Evolutionary conservation across 2,113 vertebrate species (phyloP).

Genomic region (Etia nguti): DNA sequence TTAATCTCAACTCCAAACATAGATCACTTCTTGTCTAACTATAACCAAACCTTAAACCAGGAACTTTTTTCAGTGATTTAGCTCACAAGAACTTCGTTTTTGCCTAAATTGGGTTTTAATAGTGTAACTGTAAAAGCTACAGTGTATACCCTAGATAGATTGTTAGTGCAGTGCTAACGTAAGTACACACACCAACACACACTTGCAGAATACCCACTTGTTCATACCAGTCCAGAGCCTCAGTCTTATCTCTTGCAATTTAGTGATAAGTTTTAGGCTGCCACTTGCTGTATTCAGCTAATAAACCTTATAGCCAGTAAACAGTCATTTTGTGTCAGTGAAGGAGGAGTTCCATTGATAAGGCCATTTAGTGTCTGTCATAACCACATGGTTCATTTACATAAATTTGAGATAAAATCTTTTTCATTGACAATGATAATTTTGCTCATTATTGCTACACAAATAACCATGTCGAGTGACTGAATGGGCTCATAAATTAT

Average conservation of each 20-base stretch:
- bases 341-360: conserved; percentile 12
- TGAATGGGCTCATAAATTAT: conserved; percentile 43
- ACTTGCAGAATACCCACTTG: not conserved
- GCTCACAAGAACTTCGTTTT: not conserved
- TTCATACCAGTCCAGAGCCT: not conserved
- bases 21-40: not conserved
- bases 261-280: not conserved
- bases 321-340: conserved; percentile 4
- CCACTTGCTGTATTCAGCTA: not conserved
- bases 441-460: conserved; percentile 37
- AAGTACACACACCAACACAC: not conserved
- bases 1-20: not conserved
- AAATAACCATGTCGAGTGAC: conserved; percentile 24
- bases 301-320: conserved; percentile 9
- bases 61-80: not conserved
- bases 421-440: conserved; percentile 43
- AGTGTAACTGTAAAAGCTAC: not conserved
- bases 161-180: not conserved
- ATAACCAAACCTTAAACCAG: not conserved
- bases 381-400: conserved; percentile 40
- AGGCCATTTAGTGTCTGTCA: conserved; percentile 27
- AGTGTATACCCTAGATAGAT: not conserved
- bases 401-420: conserved; percentile 29
- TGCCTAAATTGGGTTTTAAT: not conserved
- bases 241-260: not conserved